A percentile compares a stretch with the other conserved stretches of the same genome.
Evolutionary conservation across 2,888 invertebrate species (phyloP).

Genomic region (Iselma pallidipennis): DNA sequence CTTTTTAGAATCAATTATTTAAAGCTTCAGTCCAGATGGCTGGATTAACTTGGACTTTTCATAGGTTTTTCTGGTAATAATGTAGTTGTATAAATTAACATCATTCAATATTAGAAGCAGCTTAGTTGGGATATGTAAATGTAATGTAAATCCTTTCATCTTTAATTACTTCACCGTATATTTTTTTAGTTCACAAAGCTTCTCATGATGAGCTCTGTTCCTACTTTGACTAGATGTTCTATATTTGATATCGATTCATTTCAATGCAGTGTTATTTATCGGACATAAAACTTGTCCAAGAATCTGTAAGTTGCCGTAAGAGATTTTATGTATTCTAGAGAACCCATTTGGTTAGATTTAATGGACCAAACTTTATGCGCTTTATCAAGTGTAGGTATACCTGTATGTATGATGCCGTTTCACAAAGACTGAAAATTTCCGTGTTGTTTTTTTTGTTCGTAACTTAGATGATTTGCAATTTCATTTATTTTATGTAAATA

Average conservation of each 20-base stretch:
- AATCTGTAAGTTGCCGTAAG: neutral
- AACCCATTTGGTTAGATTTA: neutral
- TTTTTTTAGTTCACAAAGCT: too few relatives aligned
- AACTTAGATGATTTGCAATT: neutral
- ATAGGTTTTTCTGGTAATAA: neutral
- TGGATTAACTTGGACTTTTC: neutral
- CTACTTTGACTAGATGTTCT: too few relatives aligned
- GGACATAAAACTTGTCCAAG: neutral
- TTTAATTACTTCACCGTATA: too few relatives aligned
- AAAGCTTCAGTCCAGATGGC: neutral
- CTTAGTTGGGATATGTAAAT: too few relatives aligned
- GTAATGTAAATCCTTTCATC: too few relatives aligned
- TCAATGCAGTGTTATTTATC: neutral
- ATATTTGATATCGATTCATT: neutral
- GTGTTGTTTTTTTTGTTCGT: neutral
- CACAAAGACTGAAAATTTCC: neutral
- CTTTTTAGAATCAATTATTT: neutral
- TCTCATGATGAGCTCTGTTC: too few relatives aligned
- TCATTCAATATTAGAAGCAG: too few relatives aligned
- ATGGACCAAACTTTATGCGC: neutral
- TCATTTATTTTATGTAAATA: neutral
- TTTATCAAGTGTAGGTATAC: neutral
- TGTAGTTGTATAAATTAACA: neutral
- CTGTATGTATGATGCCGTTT: neutral
- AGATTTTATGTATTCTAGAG: neutral